Conservation (phyloP, 2,797 vertebrate species). For the Diplodus puntazzo region DNA sequence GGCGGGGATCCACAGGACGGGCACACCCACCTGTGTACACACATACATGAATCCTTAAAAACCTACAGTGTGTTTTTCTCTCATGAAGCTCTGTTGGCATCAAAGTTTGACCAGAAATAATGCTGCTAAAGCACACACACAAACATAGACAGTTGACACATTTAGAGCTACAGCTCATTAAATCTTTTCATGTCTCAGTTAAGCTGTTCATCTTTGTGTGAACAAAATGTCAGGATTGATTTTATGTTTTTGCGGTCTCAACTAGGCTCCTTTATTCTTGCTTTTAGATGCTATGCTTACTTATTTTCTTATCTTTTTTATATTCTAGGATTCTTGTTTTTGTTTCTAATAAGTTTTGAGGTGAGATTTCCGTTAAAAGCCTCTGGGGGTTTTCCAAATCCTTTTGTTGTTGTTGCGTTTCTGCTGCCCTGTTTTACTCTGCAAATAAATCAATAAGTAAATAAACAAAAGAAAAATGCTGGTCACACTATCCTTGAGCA, state of each 20-base stretch:
- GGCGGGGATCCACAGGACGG: constrained; percentile 55
- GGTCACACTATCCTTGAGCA: not conserved
- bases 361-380: too few species aligned
- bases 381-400: too few species aligned
- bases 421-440: too few species aligned
- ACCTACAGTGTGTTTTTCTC: not conserved
- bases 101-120: not conserved
- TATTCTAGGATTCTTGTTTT: too few species aligned
- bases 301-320: too few species aligned
- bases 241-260: too few species aligned
- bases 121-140: not conserved
- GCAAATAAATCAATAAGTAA: not conserved
- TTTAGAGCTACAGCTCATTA: not conserved
- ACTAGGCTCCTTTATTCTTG: too few species aligned
- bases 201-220: not conserved
- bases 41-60: constrained; percentile 34
- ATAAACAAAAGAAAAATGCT: not conserved
- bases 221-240: too few species aligned
- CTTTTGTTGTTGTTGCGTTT: too few species aligned
- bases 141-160: too few species aligned
- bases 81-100: not conserved
- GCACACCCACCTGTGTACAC: constrained; percentile 68
- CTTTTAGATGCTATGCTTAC: too few species aligned
- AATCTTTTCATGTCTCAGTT: not conserved
- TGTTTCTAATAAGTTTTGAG: too few species aligned